Base-by-base conservation (phyloP, 2,113 vertebrate species). In the Ammodytes marinus region DNA sequence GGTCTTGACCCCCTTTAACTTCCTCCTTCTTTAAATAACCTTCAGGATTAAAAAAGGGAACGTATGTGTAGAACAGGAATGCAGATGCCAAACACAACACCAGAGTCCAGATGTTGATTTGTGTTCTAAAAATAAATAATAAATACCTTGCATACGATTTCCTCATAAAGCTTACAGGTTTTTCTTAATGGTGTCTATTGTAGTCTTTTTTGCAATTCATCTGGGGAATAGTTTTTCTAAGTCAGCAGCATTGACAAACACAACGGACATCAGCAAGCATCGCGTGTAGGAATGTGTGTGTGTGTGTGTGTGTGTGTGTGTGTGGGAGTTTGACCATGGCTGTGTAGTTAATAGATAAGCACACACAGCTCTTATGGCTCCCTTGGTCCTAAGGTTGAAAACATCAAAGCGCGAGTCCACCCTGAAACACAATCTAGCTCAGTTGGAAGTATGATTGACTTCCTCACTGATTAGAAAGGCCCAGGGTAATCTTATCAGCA, bases 1-100 rank as follows among this genome's bases (percentile, higher is more conserved):
- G 87, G 93, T 61, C 80, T 86, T 87, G 84, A 84, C 83, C 83
- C 85, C 57, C 52, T 88, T 92, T 87, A 70, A 87, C 91, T 94
- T 94, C 94, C 94, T 91, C 66, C 54, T 86, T 83, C 91, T 92
- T 92, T 92, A 93, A 93, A 93, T 94, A 94, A 83, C 84, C 66
- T 37, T 27, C 27, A 53, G 4, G 7, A 89, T 91, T 86, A 88
- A 93, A 91, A 91, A 86, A 87, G 54, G 64, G 64, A 80, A 74
- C 82, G 90, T 83, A 69, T 91, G 74, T 81, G 68, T 57, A 69
- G 79, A 5, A 9, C 54, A 78, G 61, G 76, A 88, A 86, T 77
- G 69, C 45, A 76, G 76, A 90, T 79, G 76, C 58, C 63, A 85
- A 92, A 85, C 70, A 81, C 79, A 85, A 81, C 79, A 85, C 57